A percentile compares a stretch with the other conserved stretches of the same genome.
Conservation (phyloP, 2,797 vertebrate species). For the Esox masquinongy region DNA sequence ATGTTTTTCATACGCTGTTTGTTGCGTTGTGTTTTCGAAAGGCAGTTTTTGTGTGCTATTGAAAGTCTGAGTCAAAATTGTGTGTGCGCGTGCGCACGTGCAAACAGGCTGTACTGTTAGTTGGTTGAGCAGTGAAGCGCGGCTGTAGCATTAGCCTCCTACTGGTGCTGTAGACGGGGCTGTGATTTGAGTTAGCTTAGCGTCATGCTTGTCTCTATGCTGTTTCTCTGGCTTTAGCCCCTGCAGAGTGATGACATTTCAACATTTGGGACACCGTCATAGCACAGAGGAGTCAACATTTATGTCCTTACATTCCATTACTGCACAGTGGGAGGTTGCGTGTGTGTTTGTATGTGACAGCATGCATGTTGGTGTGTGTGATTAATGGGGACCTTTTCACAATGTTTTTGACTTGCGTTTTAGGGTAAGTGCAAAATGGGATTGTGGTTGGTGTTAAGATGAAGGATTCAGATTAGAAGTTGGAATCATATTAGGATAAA, state of each 20-base stretch:
- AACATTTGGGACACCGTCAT: conserved; percentile 46
- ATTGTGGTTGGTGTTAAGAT: too few species aligned
- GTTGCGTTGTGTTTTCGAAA: background rate
- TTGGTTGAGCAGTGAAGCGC: conserved; percentile 31
- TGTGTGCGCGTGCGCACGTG: background rate
- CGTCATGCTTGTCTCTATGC: conserved; percentile 2
- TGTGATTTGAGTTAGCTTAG: conserved; percentile 35
- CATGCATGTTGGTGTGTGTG: background rate
- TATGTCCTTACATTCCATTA: conserved; percentile 12
- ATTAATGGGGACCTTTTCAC: too few species aligned
- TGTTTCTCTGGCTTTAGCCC: background rate
- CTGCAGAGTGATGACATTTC: conserved; percentile 55
- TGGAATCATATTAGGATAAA: too few species aligned
- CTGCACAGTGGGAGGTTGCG: conserved; percentile 12
- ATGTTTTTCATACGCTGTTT: too few species aligned
- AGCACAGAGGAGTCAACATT: conserved; percentile 41
- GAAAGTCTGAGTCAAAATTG: background rate
- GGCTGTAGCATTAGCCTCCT: conserved; percentile 48
- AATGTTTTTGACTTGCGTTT: background rate
- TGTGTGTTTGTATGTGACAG: background rate
- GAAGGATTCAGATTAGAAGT: too few species aligned
- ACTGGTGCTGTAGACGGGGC: conserved; percentile 23
- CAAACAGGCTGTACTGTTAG: conserved; percentile 27
- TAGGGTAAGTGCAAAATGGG: too few species aligned
- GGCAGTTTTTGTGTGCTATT: conserved; percentile 14